A percentile compares a stretch with the other conserved stretches of the same genome.
These are phyloP conservation scores for Tyria jacobaeae DNA, from an alignment of 2,888 invertebrate species.

Conservation along the genomic window DNA sequence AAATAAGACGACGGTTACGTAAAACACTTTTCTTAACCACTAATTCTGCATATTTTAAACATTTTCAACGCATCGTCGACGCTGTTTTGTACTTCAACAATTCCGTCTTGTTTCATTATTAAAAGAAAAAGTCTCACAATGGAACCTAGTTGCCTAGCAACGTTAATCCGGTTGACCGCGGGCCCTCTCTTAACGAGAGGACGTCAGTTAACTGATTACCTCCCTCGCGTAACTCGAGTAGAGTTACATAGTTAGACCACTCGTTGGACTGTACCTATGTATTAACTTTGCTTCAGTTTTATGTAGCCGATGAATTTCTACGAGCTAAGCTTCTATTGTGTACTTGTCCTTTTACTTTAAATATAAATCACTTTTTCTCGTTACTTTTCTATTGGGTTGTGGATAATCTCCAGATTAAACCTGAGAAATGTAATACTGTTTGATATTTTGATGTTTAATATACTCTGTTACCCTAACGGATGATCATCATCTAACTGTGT, in stretches of 20 bases:
- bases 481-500: too few species aligned
- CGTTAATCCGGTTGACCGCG: slow-evolving; percentile 56
- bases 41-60: not conserved
- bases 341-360: not conserved
- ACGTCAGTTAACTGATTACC: slow-evolving; percentile 58
- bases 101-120: slow-evolving; percentile 29
- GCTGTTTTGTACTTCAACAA: not conserved
- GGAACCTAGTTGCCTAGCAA: slow-evolving; percentile 40
- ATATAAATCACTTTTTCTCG: not conserved
- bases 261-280: slow-evolving; percentile 30
- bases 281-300: slow-evolving; percentile 14
- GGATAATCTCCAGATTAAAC: not conserved
- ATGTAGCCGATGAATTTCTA: slow-evolving; percentile 16
- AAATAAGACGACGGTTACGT: not conserved
- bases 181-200: slow-evolving; percentile 49
- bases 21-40: too few species aligned
- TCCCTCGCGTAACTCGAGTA: slow-evolving; percentile 37
- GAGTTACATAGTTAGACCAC: slow-evolving; percentile 41
- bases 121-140: slow-evolving; percentile 34
- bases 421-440: not conserved
- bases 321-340: not conserved
- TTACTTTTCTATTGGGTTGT: not conserved
- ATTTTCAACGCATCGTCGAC: not conserved
- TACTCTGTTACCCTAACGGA: too few species aligned
- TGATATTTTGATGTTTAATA: too few species aligned